Conservation (phyloP, 2,797 vertebrate species). For the Pogoniulus pusillus region DNA sequence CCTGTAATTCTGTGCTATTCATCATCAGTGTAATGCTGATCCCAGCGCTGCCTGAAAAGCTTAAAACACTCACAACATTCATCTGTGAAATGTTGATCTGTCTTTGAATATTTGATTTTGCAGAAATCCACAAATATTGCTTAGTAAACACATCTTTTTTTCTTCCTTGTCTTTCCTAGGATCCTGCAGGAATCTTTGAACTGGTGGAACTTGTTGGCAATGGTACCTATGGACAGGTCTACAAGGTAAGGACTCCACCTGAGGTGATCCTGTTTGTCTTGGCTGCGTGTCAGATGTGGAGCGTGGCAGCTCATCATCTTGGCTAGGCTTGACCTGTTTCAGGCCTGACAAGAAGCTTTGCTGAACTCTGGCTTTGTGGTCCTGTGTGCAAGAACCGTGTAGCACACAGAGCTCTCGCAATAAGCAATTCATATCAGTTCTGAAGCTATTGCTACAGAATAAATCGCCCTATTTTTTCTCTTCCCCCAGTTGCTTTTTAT, state of each 20-base stretch:
- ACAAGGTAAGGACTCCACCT: conserved; percentile 83
- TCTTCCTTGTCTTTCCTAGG: conserved; percentile 73
- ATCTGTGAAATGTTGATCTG: background rate
- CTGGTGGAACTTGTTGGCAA: conserved; percentile 94
- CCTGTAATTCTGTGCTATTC: background rate
- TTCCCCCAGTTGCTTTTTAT: conserved; percentile 33
- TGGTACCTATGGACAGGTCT: conserved; percentile 94
- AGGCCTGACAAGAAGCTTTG: background rate
- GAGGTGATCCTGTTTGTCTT: background rate
- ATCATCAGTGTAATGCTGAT: rapidly evolving
- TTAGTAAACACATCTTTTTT: background rate
- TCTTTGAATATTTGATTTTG: background rate
- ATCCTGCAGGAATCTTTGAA: conserved; percentile 95
- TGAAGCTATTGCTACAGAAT: conserved; percentile 8
- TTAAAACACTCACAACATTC: background rate
- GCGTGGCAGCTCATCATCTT: background rate
- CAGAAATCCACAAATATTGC: background rate
- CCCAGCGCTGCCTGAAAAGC: background rate
- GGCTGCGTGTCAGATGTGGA: background rate
- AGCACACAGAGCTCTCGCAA: background rate
- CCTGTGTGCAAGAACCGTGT: background rate
- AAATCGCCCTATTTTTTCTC: background rate
- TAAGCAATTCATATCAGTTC: background rate
- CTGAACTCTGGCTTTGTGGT: background rate
- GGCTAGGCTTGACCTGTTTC: background rate